Percentiles rank a stretch among this genome's conserved stretches.
Evolutionary conservation across 2,113 vertebrate species (phyloP).

Genomic region (Calidris pugnax): DNA sequence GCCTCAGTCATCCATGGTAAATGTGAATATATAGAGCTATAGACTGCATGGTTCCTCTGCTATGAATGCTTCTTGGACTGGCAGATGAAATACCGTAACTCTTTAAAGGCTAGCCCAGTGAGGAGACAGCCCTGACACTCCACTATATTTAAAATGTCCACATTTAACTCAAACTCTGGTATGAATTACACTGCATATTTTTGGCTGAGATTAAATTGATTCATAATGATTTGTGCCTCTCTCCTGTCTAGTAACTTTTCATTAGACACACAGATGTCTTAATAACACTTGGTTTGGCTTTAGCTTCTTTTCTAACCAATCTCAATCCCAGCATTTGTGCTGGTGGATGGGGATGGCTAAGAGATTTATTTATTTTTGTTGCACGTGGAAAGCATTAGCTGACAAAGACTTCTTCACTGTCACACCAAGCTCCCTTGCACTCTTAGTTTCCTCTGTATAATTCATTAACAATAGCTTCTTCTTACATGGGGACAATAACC

Average conservation of each 20-base stretch:
- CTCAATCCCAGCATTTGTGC: background rate
- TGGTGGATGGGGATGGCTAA: background rate
- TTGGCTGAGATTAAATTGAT: slow-evolving; percentile 69
- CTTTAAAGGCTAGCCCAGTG: background rate
- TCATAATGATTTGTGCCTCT: slow-evolving; percentile 75
- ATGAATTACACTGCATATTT: slow-evolving; percentile 26
- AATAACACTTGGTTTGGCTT: slow-evolving; percentile 45
- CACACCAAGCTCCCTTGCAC: background rate
- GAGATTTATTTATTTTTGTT: background rate
- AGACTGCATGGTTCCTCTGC: background rate
- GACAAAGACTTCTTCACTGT: background rate
- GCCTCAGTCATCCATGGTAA: background rate
- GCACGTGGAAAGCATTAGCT: background rate
- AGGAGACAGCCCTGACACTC: background rate
- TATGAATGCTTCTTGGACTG: background rate
- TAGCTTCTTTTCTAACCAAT: background rate
- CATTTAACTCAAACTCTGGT: background rate
- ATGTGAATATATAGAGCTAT: background rate
- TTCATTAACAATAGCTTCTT: background rate
- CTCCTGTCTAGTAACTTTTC: slow-evolving; percentile 66
- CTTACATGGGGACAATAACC: background rate
- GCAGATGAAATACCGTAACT: background rate
- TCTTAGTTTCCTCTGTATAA: background rate
- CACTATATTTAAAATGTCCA: background rate
- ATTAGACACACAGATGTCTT: slow-evolving; percentile 73